Percentiles rank a stretch among this genome's conserved stretches.
These are phyloP conservation scores for Drosophila kokeensis DNA, from an alignment of 2,888 invertebrate species.

Conservation along the genomic window DNA sequence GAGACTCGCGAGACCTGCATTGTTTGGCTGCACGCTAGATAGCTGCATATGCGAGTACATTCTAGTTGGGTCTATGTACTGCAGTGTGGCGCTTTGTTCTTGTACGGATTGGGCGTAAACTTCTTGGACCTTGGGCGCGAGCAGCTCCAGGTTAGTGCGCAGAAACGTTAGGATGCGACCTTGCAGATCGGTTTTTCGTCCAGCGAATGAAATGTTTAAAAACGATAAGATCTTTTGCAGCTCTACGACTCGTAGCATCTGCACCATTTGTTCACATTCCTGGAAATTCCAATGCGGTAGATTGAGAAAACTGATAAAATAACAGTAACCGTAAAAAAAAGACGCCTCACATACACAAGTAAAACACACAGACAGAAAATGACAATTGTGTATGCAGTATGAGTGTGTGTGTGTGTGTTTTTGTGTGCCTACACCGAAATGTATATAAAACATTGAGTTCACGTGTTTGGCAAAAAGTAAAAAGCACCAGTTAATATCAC, in stretches of 20 bases:
- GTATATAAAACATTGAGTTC: slow-evolving; percentile 35
- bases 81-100: slow-evolving; percentile 71
- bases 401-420: slow-evolving; percentile 10
- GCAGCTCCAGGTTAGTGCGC: slow-evolving; percentile 87
- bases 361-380: slow-evolving; percentile 28
- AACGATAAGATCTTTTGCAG: slow-evolving; percentile 93
- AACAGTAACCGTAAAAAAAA: slow-evolving; percentile 33
- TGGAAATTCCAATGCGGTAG: slow-evolving; percentile 42
- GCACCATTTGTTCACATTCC: slow-evolving; percentile 85
- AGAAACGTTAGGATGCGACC: slow-evolving; percentile 90
- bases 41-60: slow-evolving; percentile 84
- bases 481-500: neutral
- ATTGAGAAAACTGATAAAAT: slow-evolving; percentile 12
- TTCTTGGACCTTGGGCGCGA: slow-evolving; percentile 87
- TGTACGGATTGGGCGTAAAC: slow-evolving; percentile 83
- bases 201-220: slow-evolving; percentile 92
- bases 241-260: slow-evolving; percentile 91
- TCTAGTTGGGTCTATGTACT: slow-evolving; percentile 82
- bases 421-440: slow-evolving; percentile 25
- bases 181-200: slow-evolving; percentile 92
- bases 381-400: slow-evolving; percentile 50
- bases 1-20: slow-evolving; percentile 73
- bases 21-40: slow-evolving; percentile 80
- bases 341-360: slow-evolving; percentile 41
- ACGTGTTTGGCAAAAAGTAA: slow-evolving; percentile 19